Percentiles rank a stretch among this genome's conserved stretches.
Conservation (phyloP, 1,140 invertebrate genomes). For the Heliconius eleuchia region DNA sequence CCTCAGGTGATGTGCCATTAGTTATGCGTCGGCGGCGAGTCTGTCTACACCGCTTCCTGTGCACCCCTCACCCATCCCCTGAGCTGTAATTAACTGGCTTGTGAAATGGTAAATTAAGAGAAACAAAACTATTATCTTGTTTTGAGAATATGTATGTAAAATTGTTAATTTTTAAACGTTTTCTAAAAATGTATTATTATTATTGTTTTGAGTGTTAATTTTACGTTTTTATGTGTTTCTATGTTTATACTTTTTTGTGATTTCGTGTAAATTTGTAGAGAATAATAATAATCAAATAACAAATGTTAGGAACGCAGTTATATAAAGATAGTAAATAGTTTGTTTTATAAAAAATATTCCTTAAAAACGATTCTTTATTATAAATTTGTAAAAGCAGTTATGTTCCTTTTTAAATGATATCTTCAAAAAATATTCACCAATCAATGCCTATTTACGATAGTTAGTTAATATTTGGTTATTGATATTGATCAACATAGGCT, state of each 20-base stretch:
- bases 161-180: neutral
- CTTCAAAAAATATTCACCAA: too few species aligned
- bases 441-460: too few species aligned
- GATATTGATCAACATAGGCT: too few species aligned
- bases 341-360: too few species aligned
- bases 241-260: neutral
- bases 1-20: constrained; percentile 66
- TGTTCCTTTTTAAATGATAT: too few species aligned
- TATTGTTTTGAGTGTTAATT: neutral
- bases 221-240: neutral
- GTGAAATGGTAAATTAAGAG: constrained; percentile 42
- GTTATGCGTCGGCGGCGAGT: constrained; percentile 62
- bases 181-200: neutral
- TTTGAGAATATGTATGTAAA: neutral
- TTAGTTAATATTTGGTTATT: too few species aligned
- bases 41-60: constrained; percentile 69
- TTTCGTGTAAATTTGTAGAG: too few species aligned
- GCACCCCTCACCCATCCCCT: constrained; percentile 35
- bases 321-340: too few species aligned
- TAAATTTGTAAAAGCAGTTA: too few species aligned
- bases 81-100: constrained; percentile 48
- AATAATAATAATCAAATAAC: too few species aligned
- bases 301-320: too few species aligned
- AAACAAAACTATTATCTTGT: neutral
- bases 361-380: too few species aligned